Evolutionary conservation across 92 coral and sea anemone genomes (phyloP), one percentile per base, ranked within the genome.

Genomic region (Epizoanthus fatuus): DNA sequence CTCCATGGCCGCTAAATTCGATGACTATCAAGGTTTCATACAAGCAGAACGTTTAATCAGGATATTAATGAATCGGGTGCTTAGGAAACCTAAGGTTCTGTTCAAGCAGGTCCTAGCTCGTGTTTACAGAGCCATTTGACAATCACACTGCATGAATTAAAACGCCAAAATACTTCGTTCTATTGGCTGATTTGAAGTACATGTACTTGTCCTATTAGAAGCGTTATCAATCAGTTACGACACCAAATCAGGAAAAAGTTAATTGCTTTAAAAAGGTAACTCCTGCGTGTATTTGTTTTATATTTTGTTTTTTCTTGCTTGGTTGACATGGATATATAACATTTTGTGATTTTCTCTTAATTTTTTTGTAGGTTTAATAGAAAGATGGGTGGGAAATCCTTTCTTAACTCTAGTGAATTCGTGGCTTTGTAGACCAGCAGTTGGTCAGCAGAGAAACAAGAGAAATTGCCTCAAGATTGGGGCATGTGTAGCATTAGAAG

Each of bases 141-240:
- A 66, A 66, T 13, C 72, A 8, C n/a, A 66, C 15, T 32, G 40
- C 42, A 42, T 66, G 72, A 12, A 66, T 66, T 66, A 66, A 37
- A 37, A 16, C n/a, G 49, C 15, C 40, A 16, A 66, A 9, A 14
- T 7, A 13, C 3, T 37, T 37, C 72, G 10, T 37, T 10, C 11
- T 66, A 66, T 66, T 66, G 72, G 72, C 7, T 66, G 45, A 35
- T 66, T 37, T 32, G 11, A 13, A 66, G 72, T 35, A 4, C 38
- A 9, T 7, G 49, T 37, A 16, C 40, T 66, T 66, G 72, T 13
- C 49, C 11, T 49, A 49, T 49, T 49, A 49, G 53, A 8, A 49
- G 53, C 53, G 53, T 49, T 49, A 8, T 49, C 53, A 49, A 49
- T 49, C 53, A 49, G 53, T 49, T 2, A 12, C 11, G 53, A 49